Evolutionary conservation across 2,888 invertebrate genomes (phyloP), one percentile per base, ranked within the genome.

Genomic region (Norana najaformis): DNA sequence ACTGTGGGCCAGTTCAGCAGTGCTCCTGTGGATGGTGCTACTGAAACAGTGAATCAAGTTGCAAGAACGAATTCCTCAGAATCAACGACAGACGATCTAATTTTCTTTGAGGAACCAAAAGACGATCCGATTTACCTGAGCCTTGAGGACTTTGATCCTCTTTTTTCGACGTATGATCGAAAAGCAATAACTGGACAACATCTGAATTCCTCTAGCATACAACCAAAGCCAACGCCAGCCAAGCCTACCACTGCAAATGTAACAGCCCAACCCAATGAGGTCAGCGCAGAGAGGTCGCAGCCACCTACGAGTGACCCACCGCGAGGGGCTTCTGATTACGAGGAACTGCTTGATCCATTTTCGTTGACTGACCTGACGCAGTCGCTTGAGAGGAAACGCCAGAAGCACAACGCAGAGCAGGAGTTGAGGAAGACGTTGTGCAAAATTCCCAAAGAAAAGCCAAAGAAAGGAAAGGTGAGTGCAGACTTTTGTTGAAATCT

Each of bases 321-420:
- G 0, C 23, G 37, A 41, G 89, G 35, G 2, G 23, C 36, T 6
- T 53, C 37, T 4, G 38, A 83, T 53, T 90, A 41, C 37, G 91
- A 88, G 18, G 92, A 92, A 83, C 92, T 92, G n/a, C 91, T 91
- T 83, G 92, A 92, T 88, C 92, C 92, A 34, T 92, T 92, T 88
- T 91, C 91, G 14, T 88, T 92, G 36, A 88, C 90, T 35, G 92
- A 91, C 41, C 90, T 92, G 35, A 91, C 91, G 18, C 53, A 35
- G n/a, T 89, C 90, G 14, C 90, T 92, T 30, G 92, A 92, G 89
- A 38, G 83, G 41, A 92, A 92, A 88, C 90, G 92, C 23, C 88
- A 90, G 88, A 89, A 91, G 41, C 91, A 92, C 83, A 91, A 89
- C 11, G 53, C 85, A 69, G 92, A 92, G 89, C 91, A 91, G 83